Evolutionary conservation across 1,140 invertebrate species (phyloP).

Genomic region (Caenorhabditis remanei): DNA sequence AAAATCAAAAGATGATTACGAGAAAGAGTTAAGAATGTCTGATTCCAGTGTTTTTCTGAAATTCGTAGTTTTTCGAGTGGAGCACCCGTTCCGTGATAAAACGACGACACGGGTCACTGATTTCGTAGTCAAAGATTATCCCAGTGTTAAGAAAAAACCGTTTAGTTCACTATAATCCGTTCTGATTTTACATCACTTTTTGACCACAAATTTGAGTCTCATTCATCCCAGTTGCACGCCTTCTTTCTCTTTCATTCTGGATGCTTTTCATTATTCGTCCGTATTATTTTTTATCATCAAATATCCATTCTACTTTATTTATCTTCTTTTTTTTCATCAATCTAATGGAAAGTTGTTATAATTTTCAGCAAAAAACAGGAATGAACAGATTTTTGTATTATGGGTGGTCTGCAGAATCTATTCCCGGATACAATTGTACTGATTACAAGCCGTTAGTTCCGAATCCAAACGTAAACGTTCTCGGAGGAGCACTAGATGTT

Average conservation of each 20-base stretch:
- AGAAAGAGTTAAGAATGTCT: not conserved
- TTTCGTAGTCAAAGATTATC: slow-evolving; percentile 6
- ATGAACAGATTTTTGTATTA: slow-evolving; percentile 34
- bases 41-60: not conserved
- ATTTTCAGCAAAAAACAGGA: not conserved
- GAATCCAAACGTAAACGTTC: not conserved
- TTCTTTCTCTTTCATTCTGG: not conserved
- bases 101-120: too few relatives aligned
- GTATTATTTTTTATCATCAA: not conserved
- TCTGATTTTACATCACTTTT: not conserved
- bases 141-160: not conserved
- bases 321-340: not conserved
- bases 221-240: not conserved
- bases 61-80: not conserved
- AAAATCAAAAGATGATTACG: not conserved
- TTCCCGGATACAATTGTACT: slow-evolving; percentile 31
- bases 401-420: slow-evolving; percentile 2
- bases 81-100: slow-evolving; percentile 12
- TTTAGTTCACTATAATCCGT: slow-evolving; percentile 30
- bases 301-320: not conserved
- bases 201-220: not conserved
- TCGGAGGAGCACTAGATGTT: not conserved
- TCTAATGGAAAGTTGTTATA: not conserved
- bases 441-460: not conserved
- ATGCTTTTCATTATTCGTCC: not conserved